Evolutionary conservation across 1,140 invertebrate species (phyloP), one percentile per base, ranked within the genome.

Genomic region (Euwallacea similis): DNA sequence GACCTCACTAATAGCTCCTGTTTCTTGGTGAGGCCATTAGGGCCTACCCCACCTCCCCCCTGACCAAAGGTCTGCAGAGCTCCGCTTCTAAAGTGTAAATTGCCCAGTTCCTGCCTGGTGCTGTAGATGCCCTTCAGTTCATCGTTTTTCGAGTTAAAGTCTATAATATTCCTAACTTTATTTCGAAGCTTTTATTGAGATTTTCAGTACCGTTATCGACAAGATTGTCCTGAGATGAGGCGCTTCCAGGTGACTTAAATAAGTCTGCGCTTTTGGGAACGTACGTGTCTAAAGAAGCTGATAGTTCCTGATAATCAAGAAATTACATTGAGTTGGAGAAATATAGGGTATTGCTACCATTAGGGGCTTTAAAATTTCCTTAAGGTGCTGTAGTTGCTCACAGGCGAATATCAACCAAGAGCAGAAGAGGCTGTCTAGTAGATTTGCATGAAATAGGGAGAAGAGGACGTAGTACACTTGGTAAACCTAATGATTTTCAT

Each of bases 391-490:
- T 9, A 94, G 79, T 76, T 94, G 92, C 76, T 93, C 92, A 74
- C 92, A 94, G 0, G 91, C 90, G 73, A 92, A 93, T 42, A 93
- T 88, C 50, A 93, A 76, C 89, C 91, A 93, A 1, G 90, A 93
- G 75, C 91, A 93, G 82, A 94, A 93, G 69, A 93, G 82, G 0
- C 90, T 86, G 76, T 93, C 92, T 54, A 90, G 76, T 0, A 91
- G 83, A 78, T 93, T 93, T 0, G 90, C 85, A 33, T 92, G 88
- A 0, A 85, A 76, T 83, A 93, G 86, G 0, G 88, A 85, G 75
- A 93, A 89, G 0, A 90, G 74, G 0, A 94, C 81, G 84, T 89
- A 94, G 76, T 93, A 93, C 10, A 93, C 83, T 87, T 89, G 78
- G 44, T 73, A 75, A 33, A 72, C 50, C 69, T 66, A 15, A 33